phyloP scores from a whole-genome alignment of 2,888 invertebrate genomes.

The Scaptomyza caliginosa region DNA sequence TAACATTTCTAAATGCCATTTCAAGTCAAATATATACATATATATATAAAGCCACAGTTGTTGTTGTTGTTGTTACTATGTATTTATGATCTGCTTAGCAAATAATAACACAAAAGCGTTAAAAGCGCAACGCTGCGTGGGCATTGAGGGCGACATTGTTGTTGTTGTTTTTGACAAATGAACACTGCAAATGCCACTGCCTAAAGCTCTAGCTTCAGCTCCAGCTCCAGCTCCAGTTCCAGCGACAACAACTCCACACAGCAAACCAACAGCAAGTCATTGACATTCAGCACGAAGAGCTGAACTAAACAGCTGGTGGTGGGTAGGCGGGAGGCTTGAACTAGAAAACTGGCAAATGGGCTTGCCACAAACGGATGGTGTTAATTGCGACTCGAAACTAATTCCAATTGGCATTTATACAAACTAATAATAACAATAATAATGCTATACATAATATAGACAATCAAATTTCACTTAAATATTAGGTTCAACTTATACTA shows the following conservation, averaged over 20 bases:
- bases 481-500: constrained; percentile 9
- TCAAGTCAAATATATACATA: constrained; percentile 48
- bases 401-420: constrained; percentile 39
- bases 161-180: constrained; percentile 53
- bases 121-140: constrained; percentile 72
- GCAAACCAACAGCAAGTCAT: constrained; percentile 48
- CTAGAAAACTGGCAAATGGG: constrained; percentile 61
- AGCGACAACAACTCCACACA: constrained; percentile 7
- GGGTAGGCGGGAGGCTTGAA: constrained; percentile 46
- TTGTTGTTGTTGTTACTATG: constrained; percentile 28
- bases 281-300: constrained; percentile 64
- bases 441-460: not conserved
- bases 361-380: constrained; percentile 63
- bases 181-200: constrained; percentile 64
- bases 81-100: constrained; percentile 68
- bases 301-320: constrained; percentile 23
- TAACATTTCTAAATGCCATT: constrained; percentile 73
- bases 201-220: constrained; percentile 32
- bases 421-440: constrained; percentile 21
- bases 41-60: constrained; percentile 44
- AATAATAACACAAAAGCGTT: constrained; percentile 69
- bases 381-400: constrained; percentile 54
- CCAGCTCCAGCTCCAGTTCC: too few relatives aligned
- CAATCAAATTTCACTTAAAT: constrained; percentile 27
- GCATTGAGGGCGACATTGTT: constrained; percentile 72